Percentiles rank a stretch among this genome's conserved stretches.
Conservation (phyloP, 2,113 vertebrate genomes). For the Rhipidura dahli region DNA sequence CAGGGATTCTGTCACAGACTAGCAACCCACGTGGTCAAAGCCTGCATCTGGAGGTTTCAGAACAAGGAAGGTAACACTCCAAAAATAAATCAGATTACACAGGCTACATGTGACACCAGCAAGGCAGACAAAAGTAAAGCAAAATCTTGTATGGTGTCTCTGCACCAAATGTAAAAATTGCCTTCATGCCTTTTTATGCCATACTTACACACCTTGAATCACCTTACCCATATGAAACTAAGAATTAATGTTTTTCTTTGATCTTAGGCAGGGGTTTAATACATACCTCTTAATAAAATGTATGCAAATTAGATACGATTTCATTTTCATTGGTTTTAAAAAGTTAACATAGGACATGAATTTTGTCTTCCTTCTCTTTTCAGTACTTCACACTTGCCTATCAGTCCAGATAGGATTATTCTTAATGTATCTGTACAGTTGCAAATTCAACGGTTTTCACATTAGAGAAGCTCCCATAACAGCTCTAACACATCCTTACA, state of each 20-base stretch:
- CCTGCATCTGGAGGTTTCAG: not conserved
- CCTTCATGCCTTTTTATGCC: not conserved
- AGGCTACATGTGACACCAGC: not conserved
- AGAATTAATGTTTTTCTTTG: not conserved
- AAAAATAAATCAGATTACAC: not conserved
- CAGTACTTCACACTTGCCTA: not conserved
- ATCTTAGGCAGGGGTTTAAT: not conserved
- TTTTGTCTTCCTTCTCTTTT: not conserved
- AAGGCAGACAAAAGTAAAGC: not conserved
- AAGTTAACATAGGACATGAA: not conserved
- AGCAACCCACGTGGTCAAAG: not conserved
- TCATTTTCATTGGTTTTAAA: not conserved
- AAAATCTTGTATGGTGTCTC: not conserved
- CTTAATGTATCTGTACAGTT: not conserved
- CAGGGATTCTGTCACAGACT: not conserved
- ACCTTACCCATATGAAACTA: not conserved
- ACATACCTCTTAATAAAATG: not conserved
- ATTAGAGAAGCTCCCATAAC: not conserved
- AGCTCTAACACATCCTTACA: not conserved
- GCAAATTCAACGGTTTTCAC: not conserved
- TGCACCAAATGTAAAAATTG: not conserved
- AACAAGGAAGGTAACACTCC: not conserved
- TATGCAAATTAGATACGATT: not conserved
- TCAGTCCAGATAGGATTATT: not conserved
- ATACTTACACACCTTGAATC: not conserved